These are phyloP conservation scores for Chaetura pelagica DNA, from an alignment of 2,113 vertebrate genomes.

Conservation along the genomic window DNA sequence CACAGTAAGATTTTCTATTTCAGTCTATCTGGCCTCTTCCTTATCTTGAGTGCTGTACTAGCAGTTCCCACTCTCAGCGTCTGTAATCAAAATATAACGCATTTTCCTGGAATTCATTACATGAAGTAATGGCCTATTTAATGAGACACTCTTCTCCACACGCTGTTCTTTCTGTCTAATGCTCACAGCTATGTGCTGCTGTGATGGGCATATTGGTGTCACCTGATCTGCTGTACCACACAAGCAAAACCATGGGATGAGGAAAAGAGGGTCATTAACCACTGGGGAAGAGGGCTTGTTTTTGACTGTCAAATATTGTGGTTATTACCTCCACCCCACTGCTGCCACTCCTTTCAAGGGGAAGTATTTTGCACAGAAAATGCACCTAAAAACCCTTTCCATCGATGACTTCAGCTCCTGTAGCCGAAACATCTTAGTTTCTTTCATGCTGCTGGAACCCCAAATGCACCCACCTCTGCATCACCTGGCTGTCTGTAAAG, in stretches of 20 bases:
- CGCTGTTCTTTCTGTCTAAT: not conserved
- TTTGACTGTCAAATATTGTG: not conserved
- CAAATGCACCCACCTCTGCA: not conserved
- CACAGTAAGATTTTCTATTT: slow-evolving; percentile 30
- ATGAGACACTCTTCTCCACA: not conserved
- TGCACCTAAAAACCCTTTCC: fast-evolving
- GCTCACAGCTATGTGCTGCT: not conserved
- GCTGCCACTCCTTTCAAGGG: not conserved
- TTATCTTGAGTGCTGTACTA: slow-evolving; percentile 44
- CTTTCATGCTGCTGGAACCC: not conserved
- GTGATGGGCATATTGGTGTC: fast-evolving
- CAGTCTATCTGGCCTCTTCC: slow-evolving; percentile 19
- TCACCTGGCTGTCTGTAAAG: not conserved
- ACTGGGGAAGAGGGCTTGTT: not conserved
- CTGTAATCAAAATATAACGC: not conserved
- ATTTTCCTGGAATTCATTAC: slow-evolving; percentile 40
- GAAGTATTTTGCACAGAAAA: not conserved
- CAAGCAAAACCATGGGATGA: not conserved
- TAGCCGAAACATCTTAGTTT: not conserved
- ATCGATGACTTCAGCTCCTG: not conserved
- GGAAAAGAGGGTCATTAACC: not conserved
- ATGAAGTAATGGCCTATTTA: slow-evolving; percentile 41
- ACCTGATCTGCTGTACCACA: not conserved
- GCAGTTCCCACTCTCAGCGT: not conserved
- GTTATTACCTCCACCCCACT: not conserved